These are phyloP conservation scores for Orgyia antiqua DNA, from an alignment of 2,888 invertebrate species.

Conservation along the genomic window DNA sequence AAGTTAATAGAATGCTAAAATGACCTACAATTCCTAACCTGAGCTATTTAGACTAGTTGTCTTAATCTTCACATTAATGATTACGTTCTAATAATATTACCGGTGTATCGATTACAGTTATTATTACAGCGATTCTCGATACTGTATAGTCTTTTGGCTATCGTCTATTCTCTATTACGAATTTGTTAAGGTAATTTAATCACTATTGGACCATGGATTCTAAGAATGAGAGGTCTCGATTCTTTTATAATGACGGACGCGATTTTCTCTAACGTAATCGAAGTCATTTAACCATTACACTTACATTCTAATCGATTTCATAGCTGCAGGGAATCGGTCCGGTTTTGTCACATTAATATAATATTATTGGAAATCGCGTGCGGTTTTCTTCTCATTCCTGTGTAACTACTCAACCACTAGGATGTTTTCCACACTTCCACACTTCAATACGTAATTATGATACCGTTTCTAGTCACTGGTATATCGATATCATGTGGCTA, in stretches of 20 bases:
- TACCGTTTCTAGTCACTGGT: slow-evolving; percentile 23
- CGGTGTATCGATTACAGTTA: too few species aligned
- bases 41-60: too few species aligned
- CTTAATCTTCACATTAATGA: too few species aligned
- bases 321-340: background rate
- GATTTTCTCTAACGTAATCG: background rate
- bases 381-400: background rate
- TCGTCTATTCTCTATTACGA: background rate
- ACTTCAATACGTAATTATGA: slow-evolving; percentile 21
- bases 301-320: slow-evolving; percentile 1
- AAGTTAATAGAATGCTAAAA: too few species aligned
- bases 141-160: too few species aligned
- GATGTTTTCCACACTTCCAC: background rate
- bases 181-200: slow-evolving; percentile 1
- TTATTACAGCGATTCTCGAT: too few species aligned
- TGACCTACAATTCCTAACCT: too few species aligned
- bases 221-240: background rate
- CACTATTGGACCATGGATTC: background rate
- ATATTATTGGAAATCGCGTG: background rate
- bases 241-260: background rate
- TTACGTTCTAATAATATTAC: too few species aligned
- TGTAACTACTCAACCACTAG: background rate
- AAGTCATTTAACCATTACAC: background rate
- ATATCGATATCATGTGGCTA: slow-evolving; percentile 30
- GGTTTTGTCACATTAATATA: background rate